These are phyloP conservation scores for Psittacula echo DNA, from an alignment of 2,797 vertebrate genomes.

Conservation along the genomic window DNA sequence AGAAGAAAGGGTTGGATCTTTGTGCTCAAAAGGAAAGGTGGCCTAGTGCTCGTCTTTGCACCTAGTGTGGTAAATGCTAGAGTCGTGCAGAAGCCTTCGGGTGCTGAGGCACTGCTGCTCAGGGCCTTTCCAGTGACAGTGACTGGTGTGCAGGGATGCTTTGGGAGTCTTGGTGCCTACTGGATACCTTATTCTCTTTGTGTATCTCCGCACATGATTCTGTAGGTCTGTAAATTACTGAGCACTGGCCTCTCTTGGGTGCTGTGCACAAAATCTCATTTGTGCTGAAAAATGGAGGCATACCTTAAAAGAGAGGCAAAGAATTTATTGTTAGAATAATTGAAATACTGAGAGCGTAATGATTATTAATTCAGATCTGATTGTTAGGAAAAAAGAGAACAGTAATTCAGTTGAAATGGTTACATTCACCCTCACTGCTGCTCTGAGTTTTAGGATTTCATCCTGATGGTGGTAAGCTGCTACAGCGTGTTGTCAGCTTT, in stretches of 20 bases:
- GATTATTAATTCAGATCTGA: neutral
- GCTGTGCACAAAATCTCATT: fast-evolving
- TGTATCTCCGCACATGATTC: neutral
- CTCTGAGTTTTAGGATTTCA: neutral
- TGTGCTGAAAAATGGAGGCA: neutral
- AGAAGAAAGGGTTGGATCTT: neutral
- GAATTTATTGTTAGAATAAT: neutral
- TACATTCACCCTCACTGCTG: neutral
- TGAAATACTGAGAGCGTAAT: neutral
- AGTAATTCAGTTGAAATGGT: neutral
- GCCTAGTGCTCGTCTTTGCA: fast-evolving
- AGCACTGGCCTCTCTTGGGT: neutral
- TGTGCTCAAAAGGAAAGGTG: neutral
- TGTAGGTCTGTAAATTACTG: neutral
- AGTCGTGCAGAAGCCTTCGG: fast-evolving
- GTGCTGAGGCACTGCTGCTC: neutral
- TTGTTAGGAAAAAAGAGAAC: neutral
- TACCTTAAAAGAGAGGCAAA: neutral
- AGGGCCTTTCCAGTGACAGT: neutral
- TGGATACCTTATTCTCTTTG: neutral
- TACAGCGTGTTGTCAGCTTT: neutral
- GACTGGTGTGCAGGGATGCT: fast-evolving
- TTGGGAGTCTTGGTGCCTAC: neutral
- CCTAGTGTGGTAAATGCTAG: neutral
- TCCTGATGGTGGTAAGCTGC: neutral